A percentile compares a stretch with the other conserved stretches of the same genome.
Evolutionary conservation across 1,140 invertebrate species (phyloP).

Genomic region (Bombus confusus): DNA sequence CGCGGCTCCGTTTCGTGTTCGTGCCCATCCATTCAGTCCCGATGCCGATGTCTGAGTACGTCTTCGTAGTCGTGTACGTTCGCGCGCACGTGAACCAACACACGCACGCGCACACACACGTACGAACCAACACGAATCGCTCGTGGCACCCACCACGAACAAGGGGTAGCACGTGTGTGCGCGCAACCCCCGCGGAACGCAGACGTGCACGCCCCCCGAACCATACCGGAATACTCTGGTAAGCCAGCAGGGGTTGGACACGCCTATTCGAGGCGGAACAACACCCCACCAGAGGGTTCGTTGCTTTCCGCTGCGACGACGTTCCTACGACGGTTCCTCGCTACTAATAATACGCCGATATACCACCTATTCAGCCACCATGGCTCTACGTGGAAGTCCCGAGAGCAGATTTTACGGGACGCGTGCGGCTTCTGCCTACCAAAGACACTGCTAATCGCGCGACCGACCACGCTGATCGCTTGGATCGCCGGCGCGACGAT

Average conservation of each 20-base stretch:
- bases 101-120: conserved; percentile 4
- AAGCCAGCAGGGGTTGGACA: conserved; percentile 63
- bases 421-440: conserved; percentile 67
- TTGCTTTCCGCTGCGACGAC: conserved; percentile 35
- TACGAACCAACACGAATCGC: conserved; percentile 17
- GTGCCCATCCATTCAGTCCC: conserved; percentile 62
- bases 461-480: conserved; percentile 57
- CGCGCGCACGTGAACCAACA: conserved; percentile 29
- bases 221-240: conserved; percentile 58
- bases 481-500: neutral
- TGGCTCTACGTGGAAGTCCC: conserved; percentile 72
- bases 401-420: conserved; percentile 69
- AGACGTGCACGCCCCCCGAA: conserved; percentile 57
- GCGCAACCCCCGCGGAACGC: conserved; percentile 57
- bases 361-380: conserved; percentile 79
- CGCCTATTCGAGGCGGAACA: conserved; percentile 76
- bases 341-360: conserved; percentile 79
- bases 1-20: conserved; percentile 61
- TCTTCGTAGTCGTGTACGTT: conserved; percentile 22
- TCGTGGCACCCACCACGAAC: conserved; percentile 31
- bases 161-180: conserved; percentile 61
- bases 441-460: conserved; percentile 67
- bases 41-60: neutral
- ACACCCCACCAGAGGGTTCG: conserved; percentile 64
- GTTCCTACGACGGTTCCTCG: conserved; percentile 58